Conservation (phyloP, 2,888 invertebrate genomes). For the Pseudanteris insignis region DNA sequence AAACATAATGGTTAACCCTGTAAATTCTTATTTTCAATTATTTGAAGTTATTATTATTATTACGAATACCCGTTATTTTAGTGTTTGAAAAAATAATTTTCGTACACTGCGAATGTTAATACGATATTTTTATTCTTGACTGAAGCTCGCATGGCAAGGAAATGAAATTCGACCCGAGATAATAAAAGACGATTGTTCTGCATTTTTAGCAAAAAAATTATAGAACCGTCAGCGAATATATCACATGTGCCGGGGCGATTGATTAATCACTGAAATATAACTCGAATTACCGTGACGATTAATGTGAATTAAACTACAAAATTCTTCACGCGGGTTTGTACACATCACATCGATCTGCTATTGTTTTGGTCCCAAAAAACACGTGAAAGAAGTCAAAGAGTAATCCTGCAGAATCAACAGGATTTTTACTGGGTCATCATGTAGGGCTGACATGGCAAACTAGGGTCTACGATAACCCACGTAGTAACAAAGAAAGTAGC, state of each 20-base stretch:
- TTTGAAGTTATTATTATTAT: too few species aligned
- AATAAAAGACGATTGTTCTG: slow-evolving; percentile 41
- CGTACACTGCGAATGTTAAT: slow-evolving; percentile 15
- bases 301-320: too few species aligned
- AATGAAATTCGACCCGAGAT: slow-evolving; percentile 40
- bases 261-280: slow-evolving; percentile 30
- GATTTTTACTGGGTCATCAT: slow-evolving; percentile 44
- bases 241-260: slow-evolving; percentile 18
- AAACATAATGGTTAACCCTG: too few species aligned
- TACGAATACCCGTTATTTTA: too few species aligned
- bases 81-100: neutral
- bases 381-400: slow-evolving; percentile 35
- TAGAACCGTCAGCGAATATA: slow-evolving; percentile 22
- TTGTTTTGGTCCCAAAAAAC: slow-evolving; percentile 29
- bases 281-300: too few species aligned
- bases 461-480: slow-evolving; percentile 43
- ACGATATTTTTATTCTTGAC: slow-evolving; percentile 17
- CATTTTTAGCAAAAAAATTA: slow-evolving; percentile 40
- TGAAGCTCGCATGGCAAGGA: slow-evolving; percentile 31
- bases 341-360: slow-evolving; percentile 6
- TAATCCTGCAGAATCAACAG: slow-evolving; percentile 45
- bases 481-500: slow-evolving; percentile 40
- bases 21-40: too few species aligned
- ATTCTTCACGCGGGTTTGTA: too few species aligned
- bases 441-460: slow-evolving; percentile 45